phyloP scores from a whole-genome alignment of 2,797 vertebrate genomes.

The Alca torda region DNA sequence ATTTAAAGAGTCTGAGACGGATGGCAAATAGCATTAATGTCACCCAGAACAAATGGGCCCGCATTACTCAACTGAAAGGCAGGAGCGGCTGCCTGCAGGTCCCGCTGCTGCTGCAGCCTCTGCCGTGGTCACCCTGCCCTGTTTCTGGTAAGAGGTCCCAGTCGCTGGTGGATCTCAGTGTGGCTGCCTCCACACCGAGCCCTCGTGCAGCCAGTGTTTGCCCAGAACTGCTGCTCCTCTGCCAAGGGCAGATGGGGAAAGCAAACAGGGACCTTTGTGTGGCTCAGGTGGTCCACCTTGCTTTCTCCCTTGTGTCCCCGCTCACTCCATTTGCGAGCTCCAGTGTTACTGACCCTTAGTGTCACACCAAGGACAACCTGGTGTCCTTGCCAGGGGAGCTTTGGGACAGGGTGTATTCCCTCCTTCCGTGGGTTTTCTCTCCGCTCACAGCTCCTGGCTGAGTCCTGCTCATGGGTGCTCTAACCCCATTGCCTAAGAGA shows the following conservation, averaged over 20 bases:
- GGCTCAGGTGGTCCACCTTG: neutral
- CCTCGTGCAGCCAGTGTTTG: neutral
- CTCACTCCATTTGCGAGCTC: neutral
- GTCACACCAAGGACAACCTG: neutral
- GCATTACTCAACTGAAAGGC: slow-evolving; percentile 65
- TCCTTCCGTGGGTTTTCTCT: neutral
- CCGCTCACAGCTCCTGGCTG: neutral
- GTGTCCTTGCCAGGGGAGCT: neutral
- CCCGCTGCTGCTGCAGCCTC: neutral
- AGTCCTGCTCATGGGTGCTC: neutral
- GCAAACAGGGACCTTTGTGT: neutral
- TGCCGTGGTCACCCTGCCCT: neutral
- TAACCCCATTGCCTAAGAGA: neutral
- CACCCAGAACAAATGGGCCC: slow-evolving; percentile 69
- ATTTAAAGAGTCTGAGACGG: slow-evolving; percentile 78
- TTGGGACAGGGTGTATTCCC: neutral
- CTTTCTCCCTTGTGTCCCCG: neutral
- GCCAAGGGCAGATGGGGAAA: neutral
- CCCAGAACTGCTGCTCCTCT: neutral
- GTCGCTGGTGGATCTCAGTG: neutral
- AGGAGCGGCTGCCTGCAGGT: neutral
- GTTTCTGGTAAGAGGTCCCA: neutral
- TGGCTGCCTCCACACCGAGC: neutral
- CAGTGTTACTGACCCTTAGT: neutral
- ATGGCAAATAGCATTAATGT: slow-evolving; percentile 72